Percentiles rank a stretch among this genome's conserved stretches.
Evolutionary conservation across 2,888 invertebrate species (phyloP).

Genomic region (Eretmocerus hayati): DNA sequence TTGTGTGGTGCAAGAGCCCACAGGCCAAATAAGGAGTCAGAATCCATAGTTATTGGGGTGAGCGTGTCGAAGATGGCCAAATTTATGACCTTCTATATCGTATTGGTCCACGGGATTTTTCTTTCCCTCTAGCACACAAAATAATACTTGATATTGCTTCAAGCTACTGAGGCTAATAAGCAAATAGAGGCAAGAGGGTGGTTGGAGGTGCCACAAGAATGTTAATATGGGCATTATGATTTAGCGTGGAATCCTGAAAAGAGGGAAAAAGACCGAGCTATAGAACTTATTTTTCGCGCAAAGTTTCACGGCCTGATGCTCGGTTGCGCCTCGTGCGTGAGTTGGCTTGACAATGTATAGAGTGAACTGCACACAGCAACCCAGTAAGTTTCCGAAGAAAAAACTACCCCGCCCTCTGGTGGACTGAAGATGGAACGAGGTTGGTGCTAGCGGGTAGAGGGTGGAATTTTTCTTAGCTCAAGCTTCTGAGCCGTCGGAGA

Average conservation of each 20-base stretch:
- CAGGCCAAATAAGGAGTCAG: too few species aligned
- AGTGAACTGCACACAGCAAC: not conserved
- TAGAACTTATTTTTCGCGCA: not conserved
- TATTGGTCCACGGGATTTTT: too few species aligned
- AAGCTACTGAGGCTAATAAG: too few species aligned
- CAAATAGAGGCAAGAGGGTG: slow-evolving; percentile 7
- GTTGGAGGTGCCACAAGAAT: slow-evolving; percentile 41
- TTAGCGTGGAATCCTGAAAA: slow-evolving; percentile 38
- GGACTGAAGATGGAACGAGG: not conserved
- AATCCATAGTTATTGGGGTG: too few species aligned
- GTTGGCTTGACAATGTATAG: not conserved
- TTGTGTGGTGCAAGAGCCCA: too few species aligned
- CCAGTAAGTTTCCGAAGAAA: not conserved
- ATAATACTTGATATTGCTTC: too few species aligned
- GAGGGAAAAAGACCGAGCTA: slow-evolving; percentile 39
- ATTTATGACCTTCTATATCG: too few species aligned
- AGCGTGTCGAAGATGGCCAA: too few species aligned
- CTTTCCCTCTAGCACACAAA: too few species aligned
- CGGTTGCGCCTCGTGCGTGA: not conserved
- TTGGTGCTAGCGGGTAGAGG: slow-evolving; percentile 33
- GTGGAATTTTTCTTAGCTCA: slow-evolving; percentile 55
- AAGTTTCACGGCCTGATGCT: not conserved
- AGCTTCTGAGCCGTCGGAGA: slow-evolving; percentile 50
- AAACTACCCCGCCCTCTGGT: slow-evolving; percentile 6
- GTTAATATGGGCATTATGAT: slow-evolving; percentile 45